Evolutionary conservation across 2,113 vertebrate species (phyloP).

Genomic region (Chamaetylas fuelleborni): DNA sequence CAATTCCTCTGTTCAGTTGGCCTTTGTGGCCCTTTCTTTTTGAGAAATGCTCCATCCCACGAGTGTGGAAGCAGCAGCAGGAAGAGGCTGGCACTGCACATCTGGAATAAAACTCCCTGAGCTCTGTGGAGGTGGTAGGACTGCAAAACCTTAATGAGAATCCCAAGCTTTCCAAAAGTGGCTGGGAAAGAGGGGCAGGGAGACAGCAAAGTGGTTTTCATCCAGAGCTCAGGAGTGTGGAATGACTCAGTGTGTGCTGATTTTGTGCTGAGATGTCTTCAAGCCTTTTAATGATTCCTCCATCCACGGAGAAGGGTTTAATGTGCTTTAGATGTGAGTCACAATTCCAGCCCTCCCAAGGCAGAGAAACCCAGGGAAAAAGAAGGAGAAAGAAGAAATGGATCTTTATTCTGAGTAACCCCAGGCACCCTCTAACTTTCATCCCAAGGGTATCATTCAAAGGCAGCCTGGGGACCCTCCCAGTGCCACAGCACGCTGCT

Average conservation of each 20-base stretch:
- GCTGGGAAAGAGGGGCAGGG: neutral
- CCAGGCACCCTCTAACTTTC: neutral
- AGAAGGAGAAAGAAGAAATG: neutral
- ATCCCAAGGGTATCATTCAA: neutral
- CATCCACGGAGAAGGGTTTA: neutral
- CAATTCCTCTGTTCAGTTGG: neutral
- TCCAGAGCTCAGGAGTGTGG: neutral
- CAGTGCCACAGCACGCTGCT: neutral
- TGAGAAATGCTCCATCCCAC: neutral
- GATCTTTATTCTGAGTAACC: neutral
- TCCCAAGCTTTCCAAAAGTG: neutral
- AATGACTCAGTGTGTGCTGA: neutral
- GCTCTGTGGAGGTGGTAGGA: constrained; percentile 12
- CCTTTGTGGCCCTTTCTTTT: neutral
- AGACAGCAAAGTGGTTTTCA: neutral
- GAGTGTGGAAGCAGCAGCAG: neutral
- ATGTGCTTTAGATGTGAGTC: neutral
- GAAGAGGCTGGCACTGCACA: neutral
- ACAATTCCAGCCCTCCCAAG: neutral
- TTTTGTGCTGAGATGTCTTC: neutral
- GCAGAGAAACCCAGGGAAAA: neutral
- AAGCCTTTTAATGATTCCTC: constrained; percentile 15
- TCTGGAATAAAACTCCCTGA: neutral
- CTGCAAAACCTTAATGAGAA: constrained; percentile 26
- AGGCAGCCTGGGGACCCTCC: neutral